Evolutionary conservation across 2,797 vertebrate genomes (phyloP), one percentile per base, ranked within the genome.

Genomic region (Poeciliopsis turneri): DNA sequence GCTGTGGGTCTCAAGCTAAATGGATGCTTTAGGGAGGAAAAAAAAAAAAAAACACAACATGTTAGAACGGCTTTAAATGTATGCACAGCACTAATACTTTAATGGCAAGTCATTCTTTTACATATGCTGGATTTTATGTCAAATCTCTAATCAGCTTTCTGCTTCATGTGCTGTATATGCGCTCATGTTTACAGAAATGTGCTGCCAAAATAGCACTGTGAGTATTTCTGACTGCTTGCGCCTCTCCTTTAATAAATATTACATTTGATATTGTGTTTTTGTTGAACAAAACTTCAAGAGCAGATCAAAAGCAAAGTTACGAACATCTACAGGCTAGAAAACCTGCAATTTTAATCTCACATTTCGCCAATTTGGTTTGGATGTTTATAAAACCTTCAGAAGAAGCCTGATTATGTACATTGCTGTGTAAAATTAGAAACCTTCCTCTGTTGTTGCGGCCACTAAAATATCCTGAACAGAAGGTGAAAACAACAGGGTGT

Each of bases 121-220:
- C 93, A 93, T 93, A 92, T 93, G 88, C 49, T 89, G 79, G 85
- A 85, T 89, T 92, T 86, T 82, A 39, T 89, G 84, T 78, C 9
- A 91, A 92, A 86, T 78, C 79, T 87, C 64, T 93, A 94, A 94
- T 94, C 92, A 85, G 88, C 87, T 94, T 93, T 91, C 36, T 82
- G 84, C 25, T 79, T 75, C 76, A 16, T 83, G 55, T 88, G 10
- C 9, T 53, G 23, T n/a, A 28, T 74, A 20, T 66, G 46, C 82
- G 41, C 45, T 23, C 20, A 15, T n/a, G 23, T 25, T 47, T 10
- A 39, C 3, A 66, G 64, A 39, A 64, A 36, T 64, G 16, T 64
- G 33, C 30, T 64, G 5, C 13, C 18, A 61, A 33, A 61, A 33
- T 7, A 39, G 18, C 28, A 33, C 30, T 6, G 7, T 20, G 18